Evolutionary conservation across 64 coral and sea anemone genomes (phyloP), one percentile per base, ranked within the genome.

Genomic region (Pocillopora verrucosa): DNA sequence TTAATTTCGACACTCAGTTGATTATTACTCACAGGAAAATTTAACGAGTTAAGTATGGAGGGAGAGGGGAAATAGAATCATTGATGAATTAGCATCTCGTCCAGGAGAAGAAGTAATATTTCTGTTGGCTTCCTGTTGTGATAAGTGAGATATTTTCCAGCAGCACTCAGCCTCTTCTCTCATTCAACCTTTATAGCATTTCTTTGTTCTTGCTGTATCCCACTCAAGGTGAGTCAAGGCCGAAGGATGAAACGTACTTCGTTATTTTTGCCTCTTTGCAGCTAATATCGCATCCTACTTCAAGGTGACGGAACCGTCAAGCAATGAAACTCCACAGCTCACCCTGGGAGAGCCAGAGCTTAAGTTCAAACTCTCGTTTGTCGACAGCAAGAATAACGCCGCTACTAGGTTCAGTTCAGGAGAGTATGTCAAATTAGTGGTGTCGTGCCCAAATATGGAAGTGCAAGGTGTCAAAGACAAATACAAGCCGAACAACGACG

Each of bases 401-500:
- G 79, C 94, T 5, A 84, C 76, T 16, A 37, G n/a, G 10, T 96
- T 96, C 37, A 72, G 20, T 13, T 59, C 87, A 25, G 94, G 94
- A 11, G 94, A 92, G 22, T 91, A 60, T 62, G 82, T 92, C 4
- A 67, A 92, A 63, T 81, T 96, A 56, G 69, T 89, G 59, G 64
- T 96, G 22, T 76, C 94, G 12, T 89, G 84, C 34, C 36, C 80
- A 9, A 89, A 92, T 62, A 65, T 94, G 26, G 60, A 86, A 34
- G 88, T 96, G 19, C 56, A 38, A 19, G 94, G 94, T 10, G 34
- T 86, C 14, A 84, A 80, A 20, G 74, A 90, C 14, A 92, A 76
- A 62, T 96, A 96, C 74, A 89, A 96, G 81, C 57, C 90, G 9
- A 90, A 87, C 61, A 65, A 78, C 58, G 89, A 92, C 58, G 94